A percentile compares a stretch with the other conserved stretches of the same genome.
phyloP scores from a whole-genome alignment of 1,140 invertebrate species.

The Diplogasteroides magnus region DNA sequence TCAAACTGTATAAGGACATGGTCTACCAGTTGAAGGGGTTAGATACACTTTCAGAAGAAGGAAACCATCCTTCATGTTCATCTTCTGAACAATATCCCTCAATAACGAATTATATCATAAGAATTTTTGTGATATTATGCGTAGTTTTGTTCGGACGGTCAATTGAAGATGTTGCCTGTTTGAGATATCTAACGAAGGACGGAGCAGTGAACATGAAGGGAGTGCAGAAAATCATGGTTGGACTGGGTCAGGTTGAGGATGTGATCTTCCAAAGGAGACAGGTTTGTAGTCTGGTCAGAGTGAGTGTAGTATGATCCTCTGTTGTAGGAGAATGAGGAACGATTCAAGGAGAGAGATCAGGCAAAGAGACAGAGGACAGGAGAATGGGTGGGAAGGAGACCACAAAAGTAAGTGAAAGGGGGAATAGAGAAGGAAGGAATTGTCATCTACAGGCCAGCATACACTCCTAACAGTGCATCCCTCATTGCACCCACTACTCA shows the following conservation, averaged over 20 bases:
- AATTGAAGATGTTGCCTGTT: too few species aligned
- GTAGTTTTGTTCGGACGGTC: too few species aligned
- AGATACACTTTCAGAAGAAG: too few species aligned
- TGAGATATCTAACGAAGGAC: constrained; percentile 79
- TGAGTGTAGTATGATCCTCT: not conserved
- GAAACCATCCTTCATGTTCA: too few species aligned
- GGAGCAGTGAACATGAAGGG: constrained; percentile 84
- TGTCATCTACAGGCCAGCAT: constrained; percentile 23
- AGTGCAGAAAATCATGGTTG: constrained; percentile 83
- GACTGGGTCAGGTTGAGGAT: constrained; percentile 85
- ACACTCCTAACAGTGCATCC: constrained; percentile 15
- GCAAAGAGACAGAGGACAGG: constrained; percentile 27
- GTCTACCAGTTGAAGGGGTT: constrained; percentile 68
- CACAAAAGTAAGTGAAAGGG: not conserved
- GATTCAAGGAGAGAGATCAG: constrained; percentile 63
- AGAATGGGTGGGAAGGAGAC: constrained; percentile 6
- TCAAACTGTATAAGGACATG: constrained; percentile 87
- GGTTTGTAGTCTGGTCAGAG: not conserved
- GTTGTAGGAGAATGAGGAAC: constrained; percentile 70
- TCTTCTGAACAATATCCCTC: too few species aligned
- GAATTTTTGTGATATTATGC: too few species aligned
- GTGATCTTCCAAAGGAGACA: constrained; percentile 89
- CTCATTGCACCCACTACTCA: constrained; percentile 18
- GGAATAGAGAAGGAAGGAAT: constrained; percentile 10
- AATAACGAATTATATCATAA: too few species aligned